phyloP scores from a whole-genome alignment of 2,888 invertebrate species.

The Allygus modestus region DNA sequence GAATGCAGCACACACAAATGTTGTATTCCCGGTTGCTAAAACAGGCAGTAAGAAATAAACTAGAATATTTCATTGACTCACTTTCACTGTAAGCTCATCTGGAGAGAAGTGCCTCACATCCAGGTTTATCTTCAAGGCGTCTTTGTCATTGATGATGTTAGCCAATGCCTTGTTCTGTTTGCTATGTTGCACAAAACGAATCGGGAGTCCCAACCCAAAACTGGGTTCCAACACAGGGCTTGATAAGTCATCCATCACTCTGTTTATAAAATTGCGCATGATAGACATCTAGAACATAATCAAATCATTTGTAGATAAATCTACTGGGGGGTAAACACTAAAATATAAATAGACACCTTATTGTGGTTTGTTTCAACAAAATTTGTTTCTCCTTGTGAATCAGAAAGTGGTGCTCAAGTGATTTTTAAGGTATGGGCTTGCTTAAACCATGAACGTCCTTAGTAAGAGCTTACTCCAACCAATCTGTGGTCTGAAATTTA shows the following conservation, averaged over 20 bases:
- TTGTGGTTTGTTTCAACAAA: no score
- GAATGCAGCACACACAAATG: no score
- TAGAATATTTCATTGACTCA: slow-evolving; percentile 70
- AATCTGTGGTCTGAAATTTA: no score
- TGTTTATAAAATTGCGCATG: slow-evolving; percentile 15
- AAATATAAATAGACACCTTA: no score
- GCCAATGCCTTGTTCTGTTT: slow-evolving; percentile 29
- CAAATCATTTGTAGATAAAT: neutral
- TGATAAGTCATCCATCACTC: slow-evolving; percentile 33
- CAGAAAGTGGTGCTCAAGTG: no score
- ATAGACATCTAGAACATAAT: slow-evolving; percentile 22
- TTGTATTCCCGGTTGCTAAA: no score
- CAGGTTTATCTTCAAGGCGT: slow-evolving; percentile 78
- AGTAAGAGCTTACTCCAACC: no score
- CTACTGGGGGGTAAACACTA: no score
- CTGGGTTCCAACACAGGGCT: slow-evolving; percentile 4
- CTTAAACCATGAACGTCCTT: no score
- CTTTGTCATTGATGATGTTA: slow-evolving; percentile 48
- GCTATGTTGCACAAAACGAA: neutral
- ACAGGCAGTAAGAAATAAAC: no score
- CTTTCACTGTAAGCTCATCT: slow-evolving; percentile 86
- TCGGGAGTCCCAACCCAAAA: slow-evolving; percentile 26
- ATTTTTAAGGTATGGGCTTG: no score
- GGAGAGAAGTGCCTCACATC: slow-evolving; percentile 88
- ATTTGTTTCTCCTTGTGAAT: no score